Evolutionary conservation across 2,888 invertebrate species (phyloP), one percentile per base, ranked within the genome.

Genomic region (Micropterix aruncella): DNA sequence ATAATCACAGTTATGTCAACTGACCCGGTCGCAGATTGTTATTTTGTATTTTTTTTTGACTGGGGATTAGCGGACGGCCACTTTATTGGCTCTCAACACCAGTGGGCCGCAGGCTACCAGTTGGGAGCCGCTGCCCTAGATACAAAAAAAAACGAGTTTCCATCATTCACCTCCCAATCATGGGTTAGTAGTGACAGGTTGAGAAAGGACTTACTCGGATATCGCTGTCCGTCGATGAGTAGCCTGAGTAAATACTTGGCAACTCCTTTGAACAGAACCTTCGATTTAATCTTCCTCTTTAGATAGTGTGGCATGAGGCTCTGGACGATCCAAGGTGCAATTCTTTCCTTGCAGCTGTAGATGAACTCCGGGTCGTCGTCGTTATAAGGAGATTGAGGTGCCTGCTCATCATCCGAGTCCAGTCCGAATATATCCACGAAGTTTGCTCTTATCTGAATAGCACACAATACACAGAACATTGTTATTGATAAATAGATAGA

Each of bases 261-360:
- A 38, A 77, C 61, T 37, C 66, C 55, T 59, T 80, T 80, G 55
- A 80, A 80, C 41, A 79, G 57, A 27, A 67, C 66, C 59, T 76
- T 77, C 40, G 75, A 73, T 50, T 62, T 65, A 38, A 81, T 77
- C 40, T 70, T 64, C 2, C 74, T 73, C 50, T 69, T 71, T n/a
- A 73, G 70, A 52, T 77, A 79, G 54, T 72, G 73, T 2, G 79
- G 78, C 52, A 75, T 77, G 3, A 82, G 59, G 46, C 75, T 64
- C 51, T 74, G 71, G 1, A 79, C 74, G n/a, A 80, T 74, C 65
- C 75, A 68, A 16, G 77, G 74, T 1, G 79, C 77, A 46, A 78
- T 73, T 15, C 75, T 63, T 50, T 74, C 70, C 52, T 73, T 73
- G 51, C 74, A 75, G 50, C 74, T 73, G 1, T 59, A 56, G n/a